phyloP scores from a whole-genome alignment of 2,888 invertebrate genomes.

The Lycophotia porphyrea region DNA sequence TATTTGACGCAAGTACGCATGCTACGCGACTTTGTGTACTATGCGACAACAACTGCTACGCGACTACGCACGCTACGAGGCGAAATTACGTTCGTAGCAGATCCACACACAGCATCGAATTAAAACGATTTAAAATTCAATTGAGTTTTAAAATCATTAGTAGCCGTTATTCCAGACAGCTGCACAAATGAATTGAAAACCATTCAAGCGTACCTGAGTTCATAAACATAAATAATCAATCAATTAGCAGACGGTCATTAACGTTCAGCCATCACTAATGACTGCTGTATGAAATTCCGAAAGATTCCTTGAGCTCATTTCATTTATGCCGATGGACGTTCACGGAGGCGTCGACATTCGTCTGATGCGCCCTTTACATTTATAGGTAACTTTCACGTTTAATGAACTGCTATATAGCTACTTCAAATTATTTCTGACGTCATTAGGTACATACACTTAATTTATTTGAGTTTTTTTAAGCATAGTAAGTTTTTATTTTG shows the following conservation, averaged over 20 bases:
- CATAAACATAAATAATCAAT: conserved; percentile 33
- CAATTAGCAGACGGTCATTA: conserved; percentile 80
- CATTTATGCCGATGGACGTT: conserved; percentile 65
- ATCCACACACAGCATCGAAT: not conserved
- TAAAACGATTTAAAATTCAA: not conserved
- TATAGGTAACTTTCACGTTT: conserved; percentile 50
- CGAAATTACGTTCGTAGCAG: not conserved
- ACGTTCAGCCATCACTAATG: conserved; percentile 75
- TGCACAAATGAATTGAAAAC: not conserved
- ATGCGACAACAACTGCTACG: not conserved
- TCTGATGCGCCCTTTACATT: conserved; percentile 51
- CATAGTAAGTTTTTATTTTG: not conserved
- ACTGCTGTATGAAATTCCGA: conserved; percentile 75
- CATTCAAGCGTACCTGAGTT: not conserved
- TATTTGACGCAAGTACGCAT: not conserved
- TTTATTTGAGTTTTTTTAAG: conserved; percentile 44
- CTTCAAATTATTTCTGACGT: conserved; percentile 45
- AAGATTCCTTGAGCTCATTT: conserved; percentile 68
- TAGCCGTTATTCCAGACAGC: not conserved
- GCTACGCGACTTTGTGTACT: not conserved
- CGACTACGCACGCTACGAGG: not conserved
- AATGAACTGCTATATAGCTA: conserved; percentile 54
- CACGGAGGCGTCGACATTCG: conserved; percentile 50
- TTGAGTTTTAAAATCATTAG: not conserved
- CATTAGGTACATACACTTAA: conserved; percentile 38